Evolutionary conservation across 64 coral and sea anemone species (phyloP).

Genomic region (Trachythela sp.): DNA sequence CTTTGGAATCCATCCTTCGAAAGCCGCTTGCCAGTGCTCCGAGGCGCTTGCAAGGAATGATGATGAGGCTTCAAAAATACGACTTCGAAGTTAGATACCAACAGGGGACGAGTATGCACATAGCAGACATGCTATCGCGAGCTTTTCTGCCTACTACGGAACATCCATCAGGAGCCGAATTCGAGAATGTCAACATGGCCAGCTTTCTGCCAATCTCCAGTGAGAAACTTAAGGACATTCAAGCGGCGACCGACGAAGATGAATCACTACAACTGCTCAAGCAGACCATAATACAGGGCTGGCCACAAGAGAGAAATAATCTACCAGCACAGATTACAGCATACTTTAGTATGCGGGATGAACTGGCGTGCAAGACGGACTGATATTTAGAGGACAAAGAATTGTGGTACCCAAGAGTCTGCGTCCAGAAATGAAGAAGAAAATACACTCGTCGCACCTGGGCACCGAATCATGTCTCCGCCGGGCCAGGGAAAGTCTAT

Average conservation of each 20-base stretch:
- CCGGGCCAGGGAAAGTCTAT: neutral
- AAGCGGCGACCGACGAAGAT: too few species aligned
- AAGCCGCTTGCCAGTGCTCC: slow-evolving; percentile 24
- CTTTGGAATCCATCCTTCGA: slow-evolving; percentile 20
- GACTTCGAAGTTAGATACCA: neutral
- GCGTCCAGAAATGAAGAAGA: neutral
- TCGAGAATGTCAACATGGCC: slow-evolving; percentile 10
- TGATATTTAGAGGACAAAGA: neutral
- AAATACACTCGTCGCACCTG: neutral
- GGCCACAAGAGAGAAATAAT: neutral
- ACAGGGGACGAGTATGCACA: slow-evolving; percentile 34
- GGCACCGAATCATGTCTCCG: neutral
- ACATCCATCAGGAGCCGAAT: slow-evolving; percentile 16
- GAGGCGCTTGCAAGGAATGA: neutral
- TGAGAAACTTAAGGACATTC: too few species aligned
- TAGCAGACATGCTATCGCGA: slow-evolving; percentile 25
- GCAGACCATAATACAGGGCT: neutral
- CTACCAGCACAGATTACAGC: neutral
- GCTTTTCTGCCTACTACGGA: slow-evolving; percentile 15
- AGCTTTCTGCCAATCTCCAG: too few species aligned
- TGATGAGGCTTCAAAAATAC: slow-evolving; percentile 28
- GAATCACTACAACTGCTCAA: neutral
- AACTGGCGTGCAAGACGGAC: neutral
- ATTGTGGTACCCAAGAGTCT: neutral
- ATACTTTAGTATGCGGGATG: slow-evolving; percentile 9